phyloP scores from a whole-genome alignment of 2,888 invertebrate genomes.

The Chymomyza amoena region DNA sequence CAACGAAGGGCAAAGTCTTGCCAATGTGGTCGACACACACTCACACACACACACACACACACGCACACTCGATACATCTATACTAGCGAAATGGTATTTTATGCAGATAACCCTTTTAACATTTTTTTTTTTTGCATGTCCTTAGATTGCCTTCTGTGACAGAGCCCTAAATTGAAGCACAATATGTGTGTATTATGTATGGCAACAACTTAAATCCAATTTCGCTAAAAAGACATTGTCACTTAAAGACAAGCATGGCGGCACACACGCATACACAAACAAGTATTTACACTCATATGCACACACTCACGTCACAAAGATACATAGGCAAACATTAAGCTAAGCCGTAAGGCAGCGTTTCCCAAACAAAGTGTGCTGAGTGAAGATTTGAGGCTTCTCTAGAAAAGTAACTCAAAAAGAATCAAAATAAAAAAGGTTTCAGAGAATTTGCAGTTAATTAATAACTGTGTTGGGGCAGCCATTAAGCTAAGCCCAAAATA shows the following conservation, averaged over 20 bases:
- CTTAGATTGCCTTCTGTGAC: conserved; percentile 28
- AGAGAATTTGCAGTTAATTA: no score
- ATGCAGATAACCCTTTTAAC: conserved; percentile 62
- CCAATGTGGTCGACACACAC: neutral
- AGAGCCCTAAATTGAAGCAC: conserved; percentile 6
- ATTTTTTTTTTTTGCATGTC: conserved; percentile 38
- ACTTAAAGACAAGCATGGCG: conserved; percentile 21
- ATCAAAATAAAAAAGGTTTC: no score
- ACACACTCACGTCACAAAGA: neutral
- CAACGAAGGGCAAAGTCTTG: conserved; percentile 33
- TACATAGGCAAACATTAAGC: conserved; percentile 6
- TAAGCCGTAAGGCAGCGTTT: conserved; percentile 1
- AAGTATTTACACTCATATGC: neutral
- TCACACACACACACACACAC: neutral
- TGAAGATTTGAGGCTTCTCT: no score
- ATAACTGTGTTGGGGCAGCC: no score
- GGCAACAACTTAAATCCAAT: conserved; percentile 61
- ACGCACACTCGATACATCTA: neutral
- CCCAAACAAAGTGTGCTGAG: no score
- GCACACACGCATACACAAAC: neutral
- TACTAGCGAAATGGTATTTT: conserved; percentile 10
- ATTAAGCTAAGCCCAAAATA: no score
- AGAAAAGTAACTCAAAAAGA: no score
- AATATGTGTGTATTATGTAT: conserved; percentile 11
- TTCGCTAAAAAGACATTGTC: conserved; percentile 58